Conservation (phyloP, 2,888 invertebrate species). For the Lydus trimaculatus region DNA sequence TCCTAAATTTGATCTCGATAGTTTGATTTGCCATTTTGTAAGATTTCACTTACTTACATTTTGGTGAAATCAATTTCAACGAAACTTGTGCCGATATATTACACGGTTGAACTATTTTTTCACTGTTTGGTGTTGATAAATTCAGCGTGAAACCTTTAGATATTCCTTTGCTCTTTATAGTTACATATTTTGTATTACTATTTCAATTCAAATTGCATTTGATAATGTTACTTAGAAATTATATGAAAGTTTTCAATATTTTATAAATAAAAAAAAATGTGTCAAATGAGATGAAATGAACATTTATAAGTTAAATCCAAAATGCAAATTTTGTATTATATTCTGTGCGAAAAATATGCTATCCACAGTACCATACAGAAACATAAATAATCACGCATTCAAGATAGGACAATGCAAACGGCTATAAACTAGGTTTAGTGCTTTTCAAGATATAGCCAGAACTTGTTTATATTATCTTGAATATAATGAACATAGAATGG, state of each 20-base stretch:
- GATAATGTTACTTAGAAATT: background rate
- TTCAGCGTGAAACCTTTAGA: background rate
- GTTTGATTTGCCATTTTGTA: constrained; percentile 45
- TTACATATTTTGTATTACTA: background rate
- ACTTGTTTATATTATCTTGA: constrained; percentile 36
- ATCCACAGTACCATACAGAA: constrained; percentile 20
- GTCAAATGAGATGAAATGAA: constrained; percentile 9
- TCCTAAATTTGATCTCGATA: constrained; percentile 40
- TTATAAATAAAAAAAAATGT: background rate
- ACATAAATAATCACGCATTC: constrained; percentile 32
- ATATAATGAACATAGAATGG: constrained; percentile 31
- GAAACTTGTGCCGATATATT: constrained; percentile 47
- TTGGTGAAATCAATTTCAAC: constrained; percentile 51
- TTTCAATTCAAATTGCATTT: background rate
- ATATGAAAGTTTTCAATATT: background rate
- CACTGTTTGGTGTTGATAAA: constrained; percentile 4
- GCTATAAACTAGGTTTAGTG: constrained; percentile 38
- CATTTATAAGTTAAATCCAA: constrained; percentile 15
- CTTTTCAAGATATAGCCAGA: constrained; percentile 32
- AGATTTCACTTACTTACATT: constrained; percentile 52
- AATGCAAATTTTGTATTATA: constrained; percentile 32
- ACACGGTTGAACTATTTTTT: constrained; percentile 36
- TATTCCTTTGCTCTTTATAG: background rate
- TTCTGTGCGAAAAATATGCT: constrained; percentile 27
- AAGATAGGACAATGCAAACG: constrained; percentile 33